Evolutionary conservation across 2,113 vertebrate genomes (phyloP).

Genomic region (Ophiodon elongatus): DNA sequence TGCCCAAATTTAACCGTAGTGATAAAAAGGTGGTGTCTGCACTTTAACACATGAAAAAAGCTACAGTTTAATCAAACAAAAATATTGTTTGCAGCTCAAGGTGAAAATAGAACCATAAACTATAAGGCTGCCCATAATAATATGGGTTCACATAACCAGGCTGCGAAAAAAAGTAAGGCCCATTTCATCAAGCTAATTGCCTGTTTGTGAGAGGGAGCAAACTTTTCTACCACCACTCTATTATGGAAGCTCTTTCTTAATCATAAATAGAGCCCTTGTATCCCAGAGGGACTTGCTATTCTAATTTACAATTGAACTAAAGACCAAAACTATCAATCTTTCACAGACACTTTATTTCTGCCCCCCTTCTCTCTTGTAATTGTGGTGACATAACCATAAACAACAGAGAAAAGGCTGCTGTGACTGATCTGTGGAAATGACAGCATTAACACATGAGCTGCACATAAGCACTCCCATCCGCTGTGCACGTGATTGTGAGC

Average conservation of each 20-base stretch:
- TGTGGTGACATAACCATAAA: constrained; percentile 94
- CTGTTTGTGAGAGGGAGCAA: constrained; percentile 97
- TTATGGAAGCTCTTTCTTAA: constrained; percentile 98
- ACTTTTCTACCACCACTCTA: constrained; percentile 96
- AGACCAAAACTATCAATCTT: constrained; percentile 99
- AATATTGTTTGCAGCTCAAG: constrained; percentile 84
- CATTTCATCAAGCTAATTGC: constrained; percentile 99
- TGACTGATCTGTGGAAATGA: constrained; percentile 84
- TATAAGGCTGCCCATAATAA: constrained; percentile 92
- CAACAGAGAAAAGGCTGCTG: constrained; percentile 82
- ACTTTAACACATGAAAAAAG: constrained; percentile 55
- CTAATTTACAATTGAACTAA: constrained; percentile 99
- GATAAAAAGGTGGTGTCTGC: constrained; percentile 28
- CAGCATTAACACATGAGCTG: constrained; percentile 75
- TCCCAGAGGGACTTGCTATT: constrained; percentile 94
- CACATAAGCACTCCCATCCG: constrained; percentile 59
- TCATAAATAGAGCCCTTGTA: constrained; percentile 97
- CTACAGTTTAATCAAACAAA: constrained; percentile 64
- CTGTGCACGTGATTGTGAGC: not conserved
- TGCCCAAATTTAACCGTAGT: constrained; percentile 24
- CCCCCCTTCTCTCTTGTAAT: constrained; percentile 87
- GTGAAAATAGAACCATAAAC: constrained; percentile 95
- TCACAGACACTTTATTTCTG: constrained; percentile 88
- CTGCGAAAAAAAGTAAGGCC: constrained; percentile 88
- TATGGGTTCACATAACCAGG: constrained; percentile 94